A percentile compares a stretch with the other conserved stretches of the same genome.
phyloP scores from a whole-genome alignment of 2,113 vertebrate species.

The Falcunculus frontatus region DNA sequence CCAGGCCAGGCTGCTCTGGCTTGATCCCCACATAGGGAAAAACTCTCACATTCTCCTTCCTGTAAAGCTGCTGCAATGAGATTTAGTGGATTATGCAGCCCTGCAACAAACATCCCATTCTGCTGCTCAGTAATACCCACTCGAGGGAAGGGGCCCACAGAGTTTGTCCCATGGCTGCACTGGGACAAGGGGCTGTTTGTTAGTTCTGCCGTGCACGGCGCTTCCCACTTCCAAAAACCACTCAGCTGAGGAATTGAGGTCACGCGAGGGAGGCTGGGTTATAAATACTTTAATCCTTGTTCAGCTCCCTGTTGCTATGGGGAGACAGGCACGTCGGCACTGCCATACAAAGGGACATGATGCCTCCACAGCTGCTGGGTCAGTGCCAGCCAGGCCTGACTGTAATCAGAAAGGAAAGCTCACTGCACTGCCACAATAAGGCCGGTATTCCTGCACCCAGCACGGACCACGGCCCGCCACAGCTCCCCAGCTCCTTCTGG shows the following conservation, averaged over 20 bases:
- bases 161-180: not conserved
- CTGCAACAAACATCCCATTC: not conserved
- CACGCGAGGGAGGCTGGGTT: constrained; percentile 60
- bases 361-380: constrained; percentile 48
- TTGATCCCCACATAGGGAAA: accelerated
- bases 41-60: not conserved
- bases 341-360: constrained; percentile 50
- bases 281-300: constrained; percentile 71
- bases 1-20: not conserved
- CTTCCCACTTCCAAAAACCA: constrained; percentile 48
- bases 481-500: not conserved
- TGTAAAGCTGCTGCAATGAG: not conserved
- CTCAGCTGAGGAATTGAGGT: constrained; percentile 63
- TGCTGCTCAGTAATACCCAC: not conserved
- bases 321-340: constrained; percentile 60
- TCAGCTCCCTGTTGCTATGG: constrained; percentile 69
- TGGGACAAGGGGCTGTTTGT: constrained; percentile 28
- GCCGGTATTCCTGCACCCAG: not conserved
- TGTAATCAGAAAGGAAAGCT: constrained; percentile 14
- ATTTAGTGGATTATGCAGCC: constrained; percentile 1
- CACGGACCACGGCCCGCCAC: not conserved
- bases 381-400: constrained; percentile 30
- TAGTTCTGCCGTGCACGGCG: not conserved
- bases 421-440: not conserved
- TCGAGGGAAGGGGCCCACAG: not conserved